Evolutionary conservation across 2,888 invertebrate genomes (phyloP), one percentile per base, ranked within the genome.

Genomic region (Antheraea assamensis): DNA sequence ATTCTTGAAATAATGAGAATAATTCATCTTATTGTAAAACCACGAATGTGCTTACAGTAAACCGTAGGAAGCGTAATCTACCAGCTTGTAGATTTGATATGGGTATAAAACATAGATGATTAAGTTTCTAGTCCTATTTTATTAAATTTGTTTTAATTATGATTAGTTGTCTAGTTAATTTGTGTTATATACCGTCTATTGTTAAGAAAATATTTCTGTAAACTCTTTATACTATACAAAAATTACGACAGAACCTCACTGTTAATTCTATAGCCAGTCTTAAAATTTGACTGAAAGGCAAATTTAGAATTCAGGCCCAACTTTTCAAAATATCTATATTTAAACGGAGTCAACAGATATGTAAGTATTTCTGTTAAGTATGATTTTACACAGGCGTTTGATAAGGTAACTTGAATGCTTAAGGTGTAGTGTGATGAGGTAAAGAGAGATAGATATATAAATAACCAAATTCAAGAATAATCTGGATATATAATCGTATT

Each of bases 61-160:
- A 82, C 27, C 47, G 87, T 92, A 92, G 91, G 80, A 82, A 78
- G 90, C 88, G 87, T 90, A 86, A 88, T 78, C 81, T 89, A 90
- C 85, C 92, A 92, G 93, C 93, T 93, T 92, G 90, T 93, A 93
- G 93, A 87, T 90, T 90, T 90, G 88, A 83, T 90, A 90, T 87
- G 90, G 83, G 85, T 71, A 35, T 76, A 71, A 73, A 78, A 79
- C 77, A 74, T 79, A 80, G 79, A 75, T 71, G 49, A 35, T 68
- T 55, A 71, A 42, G 71, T 70, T 72, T 52, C 42, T 74, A 72
- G 24, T 55, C 27, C 49, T 55, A 68, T 31, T 66, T 55, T n/a
- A 47, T 73, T 73, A 58, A 47, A 70, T 73, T 72, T 58, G 24
- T 58, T 58, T 58, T n/a, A 24, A 55, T 47, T 66, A 72, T 31